Evolutionary conservation across 2,888 invertebrate species (phyloP), one percentile per base, ranked within the genome.

Genomic region (Caenorhabditis sp.): DNA sequence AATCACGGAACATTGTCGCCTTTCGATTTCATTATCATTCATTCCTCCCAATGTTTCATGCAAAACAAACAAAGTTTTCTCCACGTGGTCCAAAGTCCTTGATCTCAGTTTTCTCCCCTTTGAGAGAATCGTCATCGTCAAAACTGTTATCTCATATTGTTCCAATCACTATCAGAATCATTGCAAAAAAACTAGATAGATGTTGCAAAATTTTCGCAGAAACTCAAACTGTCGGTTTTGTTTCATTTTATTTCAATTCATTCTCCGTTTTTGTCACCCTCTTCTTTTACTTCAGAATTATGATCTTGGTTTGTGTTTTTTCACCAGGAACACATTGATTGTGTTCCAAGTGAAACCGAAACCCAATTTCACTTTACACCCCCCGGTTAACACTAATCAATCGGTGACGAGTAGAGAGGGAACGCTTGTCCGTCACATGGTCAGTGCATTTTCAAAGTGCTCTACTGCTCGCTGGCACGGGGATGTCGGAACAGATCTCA

Each of bases 401-500:
- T 66, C 66, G 24, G 56, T 56, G 44, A 63, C 31, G 64, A 41
- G 49, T 35, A 35, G 1, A 44, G 19, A 56, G n/a, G 44, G 74
- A 64, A 64, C 74, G 64, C 74, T 64, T 74, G 63, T 22, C 44
- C 56, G 49, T 74, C 74, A 74, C 56, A 19, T 74, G 74, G 56
- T 64, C 56, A 54, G 64, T 64, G 64, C 74, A 56, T 38, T 51
- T 12, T 22, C 35, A 28, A 69, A 38, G 69, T 51, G 69, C 49
- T 12, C 28, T n/a, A 31, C 19, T 28, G 24, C 54, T 24, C 26
- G 24, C 16, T 16, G 24, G 41, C 24, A 24, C 51, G n/a, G 51
- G 31, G 51, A 22, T 51, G 5, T 51, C 19, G 14, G 22, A 19
- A 24, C 26, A 4, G 26, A 19, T 8, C n/a, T 22, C 1, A n/a